Percentiles rank a stretch among this genome's conserved stretches.
phyloP scores from a whole-genome alignment of 2,113 vertebrate species.

The Ageneiosus marmoratus region DNA sequence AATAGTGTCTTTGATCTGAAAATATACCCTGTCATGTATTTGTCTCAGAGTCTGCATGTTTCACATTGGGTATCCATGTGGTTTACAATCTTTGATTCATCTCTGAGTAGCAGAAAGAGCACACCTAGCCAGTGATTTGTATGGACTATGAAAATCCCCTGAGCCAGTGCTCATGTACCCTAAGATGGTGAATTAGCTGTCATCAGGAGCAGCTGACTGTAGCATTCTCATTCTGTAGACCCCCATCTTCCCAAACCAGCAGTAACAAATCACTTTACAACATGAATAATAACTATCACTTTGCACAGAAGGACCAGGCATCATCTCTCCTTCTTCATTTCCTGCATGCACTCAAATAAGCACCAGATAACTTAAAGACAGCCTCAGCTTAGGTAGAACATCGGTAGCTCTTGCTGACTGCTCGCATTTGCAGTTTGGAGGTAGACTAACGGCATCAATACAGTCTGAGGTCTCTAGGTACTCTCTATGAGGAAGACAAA shows the following conservation, averaged over 20 bases:
- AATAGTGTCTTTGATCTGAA: no score
- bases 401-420: conserved; percentile 42
- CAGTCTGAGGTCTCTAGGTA: conserved; percentile 19
- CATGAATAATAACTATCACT: conserved; percentile 42
- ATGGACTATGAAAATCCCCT: conserved; percentile 26
- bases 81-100: conserved; percentile 29
- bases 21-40: conserved; percentile 18
- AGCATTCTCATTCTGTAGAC: conserved; percentile 11
- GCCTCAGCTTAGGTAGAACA: conserved; percentile 23
- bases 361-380: conserved; percentile 30
- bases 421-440: conserved; percentile 34
- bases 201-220: conserved; percentile 46
- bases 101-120: conserved; percentile 25
- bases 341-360: conserved; percentile 20
- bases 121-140: conserved; percentile 40
- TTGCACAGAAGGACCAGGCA: conserved; percentile 8
- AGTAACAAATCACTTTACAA: conserved; percentile 49
- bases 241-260: not conserved
- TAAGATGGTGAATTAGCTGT: conserved; percentile 49
- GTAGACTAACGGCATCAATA: conserved; percentile 36
- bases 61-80: conserved; percentile 3
- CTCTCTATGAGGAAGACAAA: conserved; percentile 34
- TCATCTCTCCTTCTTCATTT: not conserved
- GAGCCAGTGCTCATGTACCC: conserved; percentile 20
- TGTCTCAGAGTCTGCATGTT: not conserved